These are phyloP conservation scores for Sebastes alutus DNA, from an alignment of 2,797 vertebrate species.

Conservation along the genomic window DNA sequence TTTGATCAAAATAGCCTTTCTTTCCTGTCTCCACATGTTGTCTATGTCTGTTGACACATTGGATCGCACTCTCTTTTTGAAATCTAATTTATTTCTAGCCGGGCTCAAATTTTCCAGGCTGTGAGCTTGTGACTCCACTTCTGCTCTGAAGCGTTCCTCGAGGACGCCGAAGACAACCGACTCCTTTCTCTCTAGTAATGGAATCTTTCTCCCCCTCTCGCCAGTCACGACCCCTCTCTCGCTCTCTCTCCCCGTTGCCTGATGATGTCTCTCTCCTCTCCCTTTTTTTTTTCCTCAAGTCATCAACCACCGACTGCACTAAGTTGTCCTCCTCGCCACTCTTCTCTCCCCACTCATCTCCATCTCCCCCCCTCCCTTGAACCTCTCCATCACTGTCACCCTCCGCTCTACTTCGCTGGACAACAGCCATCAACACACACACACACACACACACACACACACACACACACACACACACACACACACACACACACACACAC, in stretches of 20 bases:
- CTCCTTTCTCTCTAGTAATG: slow-evolving; percentile 58
- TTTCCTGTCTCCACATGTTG: background rate
- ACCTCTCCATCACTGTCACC: slow-evolving; percentile 80
- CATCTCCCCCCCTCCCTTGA: slow-evolving; percentile 53
- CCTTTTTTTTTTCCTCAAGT: slow-evolving; percentile 52
- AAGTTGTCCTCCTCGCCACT: slow-evolving; percentile 62
- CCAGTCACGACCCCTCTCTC: slow-evolving; percentile 53
- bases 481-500: slow-evolving; percentile 19
- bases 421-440: slow-evolving; percentile 54
- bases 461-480: slow-evolving; percentile 12
- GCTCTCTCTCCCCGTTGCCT: slow-evolving; percentile 16
- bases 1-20: slow-evolving; percentile 9
- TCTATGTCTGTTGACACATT: slow-evolving; percentile 32
- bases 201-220: slow-evolving; percentile 51
- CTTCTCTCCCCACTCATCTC: slow-evolving; percentile 59
- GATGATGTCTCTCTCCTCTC: slow-evolving; percentile 61
- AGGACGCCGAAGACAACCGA: slow-evolving; percentile 60
- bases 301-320: slow-evolving; percentile 70
- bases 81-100: slow-evolving; percentile 54
- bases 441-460: background rate
- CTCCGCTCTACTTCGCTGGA: slow-evolving; percentile 66
- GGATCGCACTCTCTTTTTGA: slow-evolving; percentile 16
- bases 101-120: slow-evolving; percentile 52
- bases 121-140: slow-evolving; percentile 58
- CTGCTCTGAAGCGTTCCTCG: slow-evolving; percentile 50